A percentile compares a stretch with the other conserved stretches of the same genome.
Evolutionary conservation across 2,797 vertebrate genomes (phyloP).

Genomic region (Cygnus olor): DNA sequence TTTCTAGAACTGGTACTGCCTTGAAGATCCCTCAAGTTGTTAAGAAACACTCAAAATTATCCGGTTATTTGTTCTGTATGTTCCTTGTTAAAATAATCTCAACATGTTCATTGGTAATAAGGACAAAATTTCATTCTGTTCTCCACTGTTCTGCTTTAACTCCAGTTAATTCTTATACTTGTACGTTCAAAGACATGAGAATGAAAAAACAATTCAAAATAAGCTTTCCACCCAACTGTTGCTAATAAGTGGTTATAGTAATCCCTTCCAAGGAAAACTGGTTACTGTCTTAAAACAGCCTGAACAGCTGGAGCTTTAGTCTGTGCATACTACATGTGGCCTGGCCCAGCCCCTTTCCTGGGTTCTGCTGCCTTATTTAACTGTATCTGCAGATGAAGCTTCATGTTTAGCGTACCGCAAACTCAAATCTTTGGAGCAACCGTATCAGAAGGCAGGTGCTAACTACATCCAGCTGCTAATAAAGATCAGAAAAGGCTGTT

Average conservation of each 20-base stretch:
- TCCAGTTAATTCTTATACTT: background rate
- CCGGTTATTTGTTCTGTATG: background rate
- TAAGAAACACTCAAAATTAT: background rate
- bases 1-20: background rate
- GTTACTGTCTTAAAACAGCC: background rate
- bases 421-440: background rate
- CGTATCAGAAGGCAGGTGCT: background rate
- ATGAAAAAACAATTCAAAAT: background rate
- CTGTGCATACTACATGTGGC: fast-evolving
- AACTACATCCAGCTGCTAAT: background rate
- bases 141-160: background rate
- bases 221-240: background rate
- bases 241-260: background rate
- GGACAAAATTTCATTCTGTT: background rate
- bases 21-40: background rate
- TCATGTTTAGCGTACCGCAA: background rate
- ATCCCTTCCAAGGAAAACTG: background rate
- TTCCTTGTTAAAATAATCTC: background rate
- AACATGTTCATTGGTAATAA: background rate
- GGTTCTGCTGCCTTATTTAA: background rate
- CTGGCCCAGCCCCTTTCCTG: background rate
- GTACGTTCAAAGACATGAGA: background rate
- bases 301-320: background rate
- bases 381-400: background rate
- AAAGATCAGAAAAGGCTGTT: background rate